These are phyloP conservation scores for Enteromius radiatus DNA, from an alignment of 2,797 vertebrate species.

Conservation along the genomic window DNA sequence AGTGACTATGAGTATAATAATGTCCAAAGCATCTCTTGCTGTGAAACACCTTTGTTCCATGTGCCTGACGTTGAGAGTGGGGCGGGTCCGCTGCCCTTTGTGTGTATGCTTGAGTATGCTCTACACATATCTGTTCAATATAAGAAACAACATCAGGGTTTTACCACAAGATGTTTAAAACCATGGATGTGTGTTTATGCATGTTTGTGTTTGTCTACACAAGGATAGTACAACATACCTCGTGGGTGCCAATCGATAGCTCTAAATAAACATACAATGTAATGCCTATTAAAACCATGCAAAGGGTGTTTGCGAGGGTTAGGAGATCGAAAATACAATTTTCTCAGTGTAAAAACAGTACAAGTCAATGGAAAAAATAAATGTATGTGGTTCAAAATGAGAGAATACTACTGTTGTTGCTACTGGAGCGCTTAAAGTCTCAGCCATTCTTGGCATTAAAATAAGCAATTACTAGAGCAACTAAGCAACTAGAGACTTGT, in stretches of 20 bases:
- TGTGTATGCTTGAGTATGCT: slow-evolving; percentile 48
- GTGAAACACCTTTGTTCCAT: slow-evolving; percentile 68
- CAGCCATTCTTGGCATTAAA: not conserved
- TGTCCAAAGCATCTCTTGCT: slow-evolving; percentile 56
- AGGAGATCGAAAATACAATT: not conserved
- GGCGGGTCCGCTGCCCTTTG: slow-evolving; percentile 71
- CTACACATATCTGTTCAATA: not conserved
- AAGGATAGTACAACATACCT: not conserved
- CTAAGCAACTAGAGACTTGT: slow-evolving; percentile 10
- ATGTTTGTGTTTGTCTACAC: not conserved
- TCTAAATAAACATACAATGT: not conserved
- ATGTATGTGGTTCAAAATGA: not conserved
- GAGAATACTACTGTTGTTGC: not conserved
- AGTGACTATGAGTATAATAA: not conserved
- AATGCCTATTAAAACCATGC: not conserved
- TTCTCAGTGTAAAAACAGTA: not conserved
- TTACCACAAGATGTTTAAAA: not conserved
- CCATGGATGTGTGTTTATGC: not conserved
- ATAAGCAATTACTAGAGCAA: not conserved
- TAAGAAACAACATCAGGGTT: not conserved
- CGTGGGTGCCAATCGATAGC: not conserved
- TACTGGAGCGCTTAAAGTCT: not conserved
- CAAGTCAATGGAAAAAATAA: not conserved
- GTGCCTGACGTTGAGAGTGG: slow-evolving; percentile 66
- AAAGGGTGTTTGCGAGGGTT: not conserved